phyloP scores from a whole-genome alignment of 2,113 vertebrate genomes.

The Microtus montanus region DNA sequence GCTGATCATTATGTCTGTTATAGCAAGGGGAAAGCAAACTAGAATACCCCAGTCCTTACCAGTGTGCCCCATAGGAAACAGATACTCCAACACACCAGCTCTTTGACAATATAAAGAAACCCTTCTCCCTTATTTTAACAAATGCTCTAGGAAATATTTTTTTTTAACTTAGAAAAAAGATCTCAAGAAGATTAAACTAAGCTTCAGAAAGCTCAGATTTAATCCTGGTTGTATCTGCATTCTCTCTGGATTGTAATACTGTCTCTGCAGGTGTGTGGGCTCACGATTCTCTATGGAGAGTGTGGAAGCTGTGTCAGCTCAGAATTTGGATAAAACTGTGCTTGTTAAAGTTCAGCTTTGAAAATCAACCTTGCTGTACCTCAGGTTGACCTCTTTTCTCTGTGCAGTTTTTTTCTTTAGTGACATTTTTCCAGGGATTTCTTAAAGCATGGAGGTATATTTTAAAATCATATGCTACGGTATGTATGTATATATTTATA shows the following conservation, averaged over 20 bases:
- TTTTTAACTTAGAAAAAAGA: neutral
- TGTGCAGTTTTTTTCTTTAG: neutral
- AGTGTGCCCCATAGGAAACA: neutral
- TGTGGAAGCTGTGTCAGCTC: neutral
- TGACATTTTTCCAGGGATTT: neutral
- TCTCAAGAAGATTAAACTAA: slow-evolving; percentile 35
- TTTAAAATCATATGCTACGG: neutral
- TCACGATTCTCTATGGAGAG: neutral
- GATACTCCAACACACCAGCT: neutral
- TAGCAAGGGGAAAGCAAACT: neutral
- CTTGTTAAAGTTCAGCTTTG: neutral
- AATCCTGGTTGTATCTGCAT: neutral
- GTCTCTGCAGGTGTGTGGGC: neutral
- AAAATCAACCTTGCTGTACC: neutral
- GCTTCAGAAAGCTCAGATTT: neutral
- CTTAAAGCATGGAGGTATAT: neutral
- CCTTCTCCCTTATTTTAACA: neutral
- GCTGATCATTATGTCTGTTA: neutral
- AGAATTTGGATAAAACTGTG: neutral
- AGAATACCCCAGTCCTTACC: too few relatives aligned
- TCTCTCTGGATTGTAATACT: neutral
- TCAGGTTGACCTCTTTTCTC: neutral
- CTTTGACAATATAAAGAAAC: neutral
- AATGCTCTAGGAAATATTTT: neutral
- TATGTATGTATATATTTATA: neutral